Percentiles rank a stretch among this genome's conserved stretches.
phyloP scores from a whole-genome alignment of 2,113 vertebrate genomes.

The Ptychochromis oligacanthus region DNA sequence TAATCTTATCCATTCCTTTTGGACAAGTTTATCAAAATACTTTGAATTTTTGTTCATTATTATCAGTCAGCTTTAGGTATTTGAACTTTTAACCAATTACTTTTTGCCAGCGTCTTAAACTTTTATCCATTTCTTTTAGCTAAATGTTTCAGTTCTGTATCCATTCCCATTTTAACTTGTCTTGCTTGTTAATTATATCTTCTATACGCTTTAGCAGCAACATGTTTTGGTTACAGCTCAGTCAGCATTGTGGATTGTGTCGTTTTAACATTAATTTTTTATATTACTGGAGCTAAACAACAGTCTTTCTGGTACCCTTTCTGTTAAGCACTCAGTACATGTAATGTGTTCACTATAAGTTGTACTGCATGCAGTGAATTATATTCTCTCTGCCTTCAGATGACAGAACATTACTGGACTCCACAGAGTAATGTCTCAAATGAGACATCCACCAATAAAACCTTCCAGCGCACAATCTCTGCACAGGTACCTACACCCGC shows the following conservation, averaged over 20 bases:
- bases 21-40: too few species aligned
- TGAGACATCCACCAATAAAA: conserved; percentile 98
- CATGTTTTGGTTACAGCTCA: not conserved
- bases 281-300: not conserved
- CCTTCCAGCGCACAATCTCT: conserved; percentile 98
- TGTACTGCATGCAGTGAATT: not conserved
- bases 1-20: too few species aligned
- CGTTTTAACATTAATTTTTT: fast-evolving
- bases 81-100: too few species aligned
- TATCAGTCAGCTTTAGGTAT: too few species aligned
- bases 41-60: too few species aligned
- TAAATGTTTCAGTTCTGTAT: too few species aligned
- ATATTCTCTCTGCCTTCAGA: conserved; percentile 79
- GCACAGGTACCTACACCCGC: conserved; percentile 86
- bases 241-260: not conserved
- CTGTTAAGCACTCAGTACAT: too few species aligned
- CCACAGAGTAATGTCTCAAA: conserved; percentile 98
- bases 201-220: too few species aligned
- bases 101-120: not conserved
- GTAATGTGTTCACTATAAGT: not conserved
- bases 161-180: not conserved
- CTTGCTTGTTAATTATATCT: not conserved
- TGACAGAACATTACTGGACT: conserved; percentile 99
- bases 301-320: not conserved
- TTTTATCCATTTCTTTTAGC: not conserved